Base-by-base conservation (phyloP, 2,113 vertebrate genomes). In the Bostrychus sinensis region DNA sequence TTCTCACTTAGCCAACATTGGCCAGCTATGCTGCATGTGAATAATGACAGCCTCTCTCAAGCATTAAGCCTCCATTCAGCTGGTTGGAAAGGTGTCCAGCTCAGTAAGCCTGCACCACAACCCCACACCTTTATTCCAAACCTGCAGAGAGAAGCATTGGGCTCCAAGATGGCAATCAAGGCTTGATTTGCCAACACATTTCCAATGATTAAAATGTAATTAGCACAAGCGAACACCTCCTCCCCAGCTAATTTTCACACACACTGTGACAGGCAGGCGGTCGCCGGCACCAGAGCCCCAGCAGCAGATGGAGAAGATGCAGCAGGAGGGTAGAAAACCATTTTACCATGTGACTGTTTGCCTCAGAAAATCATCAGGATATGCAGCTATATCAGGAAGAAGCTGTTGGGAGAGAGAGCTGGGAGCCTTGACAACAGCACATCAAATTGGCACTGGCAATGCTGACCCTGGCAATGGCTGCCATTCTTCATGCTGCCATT, bases 161-260 rank as follows among this genome's bases (percentile, higher is more conserved):
- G 91, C 95, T 96, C 94, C 46, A 94, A 95, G 94, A 95, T 97
- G 95, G 95, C 96, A 97, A 98, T 98, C 95, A 95, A 95, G 95
- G 92, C 95, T 97, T 97, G 96, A 98, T 98, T 98, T 98, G 96
- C 97, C 96, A 98, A 98, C 97, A 98, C 97, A 97, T 98, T 98
- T 97, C 95, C 95, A 98, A 98, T 98, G 97, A 98, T 98, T 98
- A 98, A 98, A 98, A 98, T 96, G 96, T 98, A 98, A 98, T 98
- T 98, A 98, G 97, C 95, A 95, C 95, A 95, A 97, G 95, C 94
- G 94, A 95, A 95, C 94, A 91, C 97, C 96, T 96, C 95, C 96
- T 98, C 96, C 97, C 96, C 92, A 95, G 96, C 96, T 98, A 97
- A 98, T 98, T 98, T 98, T 94, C 94, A 95, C 93, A 88, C 95